Percentiles rank a stretch among this genome's conserved stretches.
Conservation (phyloP, 2,113 vertebrate species). For the Vidua chalybeata region DNA sequence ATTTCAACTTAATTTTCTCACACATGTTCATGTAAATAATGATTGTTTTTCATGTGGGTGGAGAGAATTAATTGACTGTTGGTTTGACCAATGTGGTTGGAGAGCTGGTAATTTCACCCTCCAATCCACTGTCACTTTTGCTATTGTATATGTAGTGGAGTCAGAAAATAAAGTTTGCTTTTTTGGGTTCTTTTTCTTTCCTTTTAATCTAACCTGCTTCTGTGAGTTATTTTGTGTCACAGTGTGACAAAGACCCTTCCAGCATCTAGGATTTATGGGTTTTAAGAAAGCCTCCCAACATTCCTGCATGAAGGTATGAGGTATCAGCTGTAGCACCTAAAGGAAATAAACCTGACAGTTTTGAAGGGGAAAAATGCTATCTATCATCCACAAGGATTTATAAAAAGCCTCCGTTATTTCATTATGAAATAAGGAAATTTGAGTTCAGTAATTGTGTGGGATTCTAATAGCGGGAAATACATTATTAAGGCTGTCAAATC, state of each 20-base stretch:
- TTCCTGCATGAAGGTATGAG: background rate
- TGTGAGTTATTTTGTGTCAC: too few relatives aligned
- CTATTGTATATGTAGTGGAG: too few relatives aligned
- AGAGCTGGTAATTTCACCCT: too few relatives aligned
- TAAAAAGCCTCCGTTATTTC: background rate
- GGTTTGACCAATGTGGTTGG: too few relatives aligned
- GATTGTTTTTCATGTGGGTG: too few relatives aligned
- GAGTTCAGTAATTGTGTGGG: background rate
- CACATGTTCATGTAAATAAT: too few relatives aligned
- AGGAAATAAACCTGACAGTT: background rate
- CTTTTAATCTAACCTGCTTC: too few relatives aligned
- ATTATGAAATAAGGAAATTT: background rate
- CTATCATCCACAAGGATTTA: background rate
- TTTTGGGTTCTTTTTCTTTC: too few relatives aligned
- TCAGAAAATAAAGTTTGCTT: too few relatives aligned
- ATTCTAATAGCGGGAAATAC: background rate
- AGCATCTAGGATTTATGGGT: background rate
- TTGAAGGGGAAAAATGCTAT: background rate
- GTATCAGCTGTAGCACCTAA: background rate
- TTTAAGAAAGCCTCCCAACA: background rate
- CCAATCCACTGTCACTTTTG: too few relatives aligned
- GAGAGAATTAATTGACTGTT: too few relatives aligned
- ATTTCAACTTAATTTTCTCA: too few relatives aligned
- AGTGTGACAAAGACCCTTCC: background rate
- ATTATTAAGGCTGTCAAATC: conserved; percentile 7